These are phyloP conservation scores for Casuarius casuarius DNA, from an alignment of 2,113 vertebrate species.

Conservation along the genomic window DNA sequence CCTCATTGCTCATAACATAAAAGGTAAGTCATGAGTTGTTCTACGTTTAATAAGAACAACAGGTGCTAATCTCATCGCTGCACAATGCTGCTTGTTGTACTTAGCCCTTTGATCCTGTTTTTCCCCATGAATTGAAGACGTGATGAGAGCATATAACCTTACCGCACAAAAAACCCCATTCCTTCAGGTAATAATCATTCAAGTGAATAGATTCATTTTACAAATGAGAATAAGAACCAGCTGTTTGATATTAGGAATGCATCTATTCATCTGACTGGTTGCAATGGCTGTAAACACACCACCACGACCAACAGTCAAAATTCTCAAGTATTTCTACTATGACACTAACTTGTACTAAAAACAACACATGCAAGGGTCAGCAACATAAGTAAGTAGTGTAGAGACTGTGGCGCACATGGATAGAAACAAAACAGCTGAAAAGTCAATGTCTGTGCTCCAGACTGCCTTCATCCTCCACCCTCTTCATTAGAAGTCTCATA, in stretches of 20 bases:
- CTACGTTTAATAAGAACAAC: neutral
- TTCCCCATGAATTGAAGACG: neutral
- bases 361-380: neutral
- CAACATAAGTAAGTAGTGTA: neutral
- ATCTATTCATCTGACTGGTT: rapidly evolving
- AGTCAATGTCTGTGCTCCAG: neutral
- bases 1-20: neutral
- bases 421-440: neutral
- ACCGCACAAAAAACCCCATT: neutral
- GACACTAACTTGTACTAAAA: neutral
- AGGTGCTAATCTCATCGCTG: neutral
- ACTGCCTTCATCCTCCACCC: neutral
- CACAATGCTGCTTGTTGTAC: rapidly evolving
- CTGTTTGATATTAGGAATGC: rapidly evolving
- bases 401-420: neutral
- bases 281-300: neutral
- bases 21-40: neutral
- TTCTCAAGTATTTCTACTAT: rapidly evolving
- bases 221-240: no score
- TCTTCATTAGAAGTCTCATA: neutral
- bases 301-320: neutral
- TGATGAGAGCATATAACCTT: neutral
- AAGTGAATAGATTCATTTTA: neutral
- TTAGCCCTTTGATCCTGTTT: neutral
- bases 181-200: rapidly evolving